Evolutionary conservation across 2,113 vertebrate species (phyloP).

Genomic region (Rhagologus leucostigma): DNA sequence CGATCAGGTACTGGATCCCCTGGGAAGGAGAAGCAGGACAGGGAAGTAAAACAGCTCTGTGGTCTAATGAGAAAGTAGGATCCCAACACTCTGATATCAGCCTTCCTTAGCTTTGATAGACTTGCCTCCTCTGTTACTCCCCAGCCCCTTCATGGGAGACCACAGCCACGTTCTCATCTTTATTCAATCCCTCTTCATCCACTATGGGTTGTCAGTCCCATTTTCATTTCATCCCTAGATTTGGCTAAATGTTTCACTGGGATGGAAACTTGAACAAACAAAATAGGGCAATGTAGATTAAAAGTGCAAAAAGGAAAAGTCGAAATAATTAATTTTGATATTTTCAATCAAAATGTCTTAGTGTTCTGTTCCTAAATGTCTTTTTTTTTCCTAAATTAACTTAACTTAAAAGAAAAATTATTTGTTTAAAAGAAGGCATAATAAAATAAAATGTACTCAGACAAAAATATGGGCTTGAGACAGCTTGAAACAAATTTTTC

Average conservation of each 20-base stretch:
- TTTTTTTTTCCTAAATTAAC: neutral
- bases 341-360: neutral
- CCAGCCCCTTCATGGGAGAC: neutral
- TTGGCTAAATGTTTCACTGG: neutral
- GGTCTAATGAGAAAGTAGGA: neutral
- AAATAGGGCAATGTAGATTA: neutral
- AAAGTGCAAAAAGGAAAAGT: neutral
- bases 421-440: neutral
- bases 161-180: neutral
- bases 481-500: neutral
- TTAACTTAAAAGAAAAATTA: neutral
- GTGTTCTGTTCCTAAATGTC: neutral
- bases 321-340: neutral
- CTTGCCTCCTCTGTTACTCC: neutral
- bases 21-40: slow-evolving; percentile 31
- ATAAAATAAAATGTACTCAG: neutral
- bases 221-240: neutral
- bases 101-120: neutral
- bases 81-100: neutral
- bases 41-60: neutral
- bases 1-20: slow-evolving; percentile 86
- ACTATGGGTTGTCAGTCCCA: neutral
- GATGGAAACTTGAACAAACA: neutral
- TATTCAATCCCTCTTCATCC: neutral
- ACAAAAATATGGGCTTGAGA: neutral